A percentile compares a stretch with the other conserved stretches of the same genome.
Evolutionary conservation across 2,113 vertebrate genomes (phyloP).

Genomic region (Rhabdornis inornatus): DNA sequence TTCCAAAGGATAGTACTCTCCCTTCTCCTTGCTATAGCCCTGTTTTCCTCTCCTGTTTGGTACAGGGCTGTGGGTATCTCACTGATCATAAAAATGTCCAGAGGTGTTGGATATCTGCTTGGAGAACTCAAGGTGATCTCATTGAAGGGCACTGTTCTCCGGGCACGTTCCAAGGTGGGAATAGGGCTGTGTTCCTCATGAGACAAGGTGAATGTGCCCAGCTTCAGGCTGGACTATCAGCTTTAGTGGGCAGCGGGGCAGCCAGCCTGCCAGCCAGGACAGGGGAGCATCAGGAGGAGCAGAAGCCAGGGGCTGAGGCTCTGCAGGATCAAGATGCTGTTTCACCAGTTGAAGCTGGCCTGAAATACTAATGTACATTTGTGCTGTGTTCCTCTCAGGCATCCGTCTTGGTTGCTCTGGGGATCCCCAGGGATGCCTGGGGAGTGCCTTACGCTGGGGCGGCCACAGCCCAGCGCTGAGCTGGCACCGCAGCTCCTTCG

Average conservation of each 20-base stretch:
- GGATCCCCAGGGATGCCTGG: not conserved
- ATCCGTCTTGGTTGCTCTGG: not conserved
- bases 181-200: not conserved
- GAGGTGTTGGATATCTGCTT: not conserved
- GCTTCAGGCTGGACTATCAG: not conserved
- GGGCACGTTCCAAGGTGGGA: not conserved
- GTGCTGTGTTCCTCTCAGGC: not conserved
- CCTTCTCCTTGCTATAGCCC: not conserved
- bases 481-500: not conserved
- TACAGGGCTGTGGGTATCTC: not conserved
- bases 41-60: not conserved
- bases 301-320: not conserved
- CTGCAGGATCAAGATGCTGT: not conserved
- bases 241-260: not conserved
- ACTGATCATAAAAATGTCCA: rapidly evolving
- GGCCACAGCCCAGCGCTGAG: not conserved
- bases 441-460: not conserved
- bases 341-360: not conserved
- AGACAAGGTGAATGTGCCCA: not conserved
- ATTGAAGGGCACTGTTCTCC: not conserved
- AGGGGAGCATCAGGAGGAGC: not conserved
- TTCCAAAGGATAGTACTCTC: not conserved
- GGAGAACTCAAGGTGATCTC: not conserved
- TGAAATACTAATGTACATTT: not conserved
- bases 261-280: not conserved